Percentiles rank a stretch among this genome's conserved stretches.
Evolutionary conservation across 2,797 vertebrate species (phyloP).

Genomic region (Austrolebias charrua): DNA sequence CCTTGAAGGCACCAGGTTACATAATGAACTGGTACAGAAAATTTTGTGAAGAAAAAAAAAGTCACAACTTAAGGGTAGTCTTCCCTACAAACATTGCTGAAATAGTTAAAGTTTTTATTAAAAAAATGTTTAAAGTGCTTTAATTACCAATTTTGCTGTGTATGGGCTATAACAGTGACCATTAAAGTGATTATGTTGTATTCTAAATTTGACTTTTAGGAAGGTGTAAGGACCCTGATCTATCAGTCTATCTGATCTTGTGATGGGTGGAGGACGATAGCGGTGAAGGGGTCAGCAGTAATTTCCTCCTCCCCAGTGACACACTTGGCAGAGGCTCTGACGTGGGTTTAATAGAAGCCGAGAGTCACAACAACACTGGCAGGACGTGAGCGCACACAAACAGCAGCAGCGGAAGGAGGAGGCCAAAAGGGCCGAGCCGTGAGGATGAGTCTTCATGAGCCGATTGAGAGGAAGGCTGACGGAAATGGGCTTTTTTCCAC

Average conservation of each 20-base stretch:
- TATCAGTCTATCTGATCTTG: conserved; percentile 24
- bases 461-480: conserved; percentile 19
- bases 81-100: no score
- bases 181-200: not conserved
- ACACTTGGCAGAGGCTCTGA: conserved; percentile 45
- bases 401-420: conserved; percentile 16
- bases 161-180: no score
- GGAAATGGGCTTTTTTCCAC: conserved; percentile 12
- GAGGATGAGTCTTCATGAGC: conserved; percentile 24
- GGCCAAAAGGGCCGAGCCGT: conserved; percentile 32
- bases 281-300: conserved; percentile 45
- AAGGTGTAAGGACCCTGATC: not conserved
- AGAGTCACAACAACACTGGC: conserved; percentile 58
- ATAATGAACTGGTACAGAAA: no score
- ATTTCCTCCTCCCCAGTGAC: conserved; percentile 48
- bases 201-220: not conserved
- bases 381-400: conserved; percentile 23
- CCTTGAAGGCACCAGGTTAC: no score
- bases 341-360: conserved; percentile 58
- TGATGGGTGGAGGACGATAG: conserved; percentile 23
- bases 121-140: no score
- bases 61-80: no score
- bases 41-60: no score
- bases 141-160: no score
- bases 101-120: no score